These are phyloP conservation scores for Podotricha telesiphe DNA, from an alignment of 2,888 invertebrate species.

Conservation along the genomic window DNA sequence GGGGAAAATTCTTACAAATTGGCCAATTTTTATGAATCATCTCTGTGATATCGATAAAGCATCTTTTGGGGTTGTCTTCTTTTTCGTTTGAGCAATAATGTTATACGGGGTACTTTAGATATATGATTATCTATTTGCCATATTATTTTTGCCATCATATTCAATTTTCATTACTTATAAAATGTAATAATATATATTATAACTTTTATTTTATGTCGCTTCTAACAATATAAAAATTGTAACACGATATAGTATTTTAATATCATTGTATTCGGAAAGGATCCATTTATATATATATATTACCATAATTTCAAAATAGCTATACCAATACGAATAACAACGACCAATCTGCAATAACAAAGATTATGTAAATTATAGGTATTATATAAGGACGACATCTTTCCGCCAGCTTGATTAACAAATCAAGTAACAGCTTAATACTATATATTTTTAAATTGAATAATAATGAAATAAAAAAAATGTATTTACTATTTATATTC, in stretches of 20 bases:
- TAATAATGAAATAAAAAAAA: neutral
- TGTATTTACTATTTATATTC: neutral
- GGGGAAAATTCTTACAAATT: constrained; percentile 21
- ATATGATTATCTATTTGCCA: neutral
- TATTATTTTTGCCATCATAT: neutral
- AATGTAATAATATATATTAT: neutral
- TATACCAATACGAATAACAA: neutral
- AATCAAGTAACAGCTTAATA: constrained; percentile 2
- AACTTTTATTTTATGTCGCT: neutral
- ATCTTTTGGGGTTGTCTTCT: too few relatives aligned
- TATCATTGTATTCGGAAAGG: too few relatives aligned
- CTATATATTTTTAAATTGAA: neutral
- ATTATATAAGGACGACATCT: constrained; percentile 45
- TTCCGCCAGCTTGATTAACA: constrained; percentile 43
- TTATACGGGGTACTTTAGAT: neutral
- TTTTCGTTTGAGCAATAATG: constrained; percentile 4
- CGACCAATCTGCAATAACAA: constrained; percentile 46
- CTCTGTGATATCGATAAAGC: constrained; percentile 25
- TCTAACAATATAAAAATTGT: too few relatives aligned
- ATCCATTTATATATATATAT: neutral
- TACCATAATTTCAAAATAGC: neutral
- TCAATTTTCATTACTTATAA: neutral
- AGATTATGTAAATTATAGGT: constrained; percentile 48
- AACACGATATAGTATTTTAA: too few relatives aligned
- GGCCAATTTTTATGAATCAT: constrained; percentile 19